A percentile compares a stretch with the other conserved stretches of the same genome.
Evolutionary conservation across 2,113 vertebrate genomes (phyloP).

Genomic region (Onychostoma macrolepis): DNA sequence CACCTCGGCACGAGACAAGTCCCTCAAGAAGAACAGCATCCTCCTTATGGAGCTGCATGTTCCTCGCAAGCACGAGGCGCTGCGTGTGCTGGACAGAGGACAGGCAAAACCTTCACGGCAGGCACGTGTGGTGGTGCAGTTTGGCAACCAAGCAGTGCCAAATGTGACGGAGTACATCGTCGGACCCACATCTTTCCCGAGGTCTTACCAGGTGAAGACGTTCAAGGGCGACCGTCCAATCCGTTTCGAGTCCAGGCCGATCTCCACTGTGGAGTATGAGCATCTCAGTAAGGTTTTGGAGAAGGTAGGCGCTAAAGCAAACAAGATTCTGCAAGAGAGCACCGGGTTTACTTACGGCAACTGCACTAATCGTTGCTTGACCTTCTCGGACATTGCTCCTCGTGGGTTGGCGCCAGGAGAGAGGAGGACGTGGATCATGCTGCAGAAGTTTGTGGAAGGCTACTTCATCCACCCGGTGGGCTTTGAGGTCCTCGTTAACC

Average conservation of each 20-base stretch:
- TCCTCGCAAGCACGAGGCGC: conserved; percentile 80
- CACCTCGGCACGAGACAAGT: background rate
- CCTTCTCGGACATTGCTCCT: conserved; percentile 82
- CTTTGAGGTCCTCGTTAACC: conserved; percentile 87
- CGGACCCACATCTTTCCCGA: conserved; percentile 80
- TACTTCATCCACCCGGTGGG: conserved; percentile 88
- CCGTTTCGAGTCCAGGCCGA: conserved; percentile 79
- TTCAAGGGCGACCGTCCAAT: conserved; percentile 56
- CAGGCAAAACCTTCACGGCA: conserved; percentile 75
- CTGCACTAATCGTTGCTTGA: conserved; percentile 80
- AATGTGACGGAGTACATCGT: conserved; percentile 86
- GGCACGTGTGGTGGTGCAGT: conserved; percentile 83
- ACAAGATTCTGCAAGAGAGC: conserved; percentile 74
- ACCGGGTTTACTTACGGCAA: conserved; percentile 80
- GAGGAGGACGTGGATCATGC: conserved; percentile 84
- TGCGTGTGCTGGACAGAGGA: conserved; percentile 77
- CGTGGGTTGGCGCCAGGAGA: conserved; percentile 82
- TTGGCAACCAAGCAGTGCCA: conserved; percentile 78
- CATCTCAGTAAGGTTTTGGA: conserved; percentile 67
- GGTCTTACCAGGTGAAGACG: conserved; percentile 62
- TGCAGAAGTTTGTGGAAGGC: conserved; percentile 85
- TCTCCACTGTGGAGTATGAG: conserved; percentile 70
- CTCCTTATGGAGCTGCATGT: conserved; percentile 87
- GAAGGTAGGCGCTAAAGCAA: conserved; percentile 64
- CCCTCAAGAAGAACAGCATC: conserved; percentile 83